A percentile compares a stretch with the other conserved stretches of the same genome.
These are phyloP conservation scores for Lordiphosa clarofinis DNA, from an alignment of 1,140 invertebrate species.

Conservation along the genomic window DNA sequence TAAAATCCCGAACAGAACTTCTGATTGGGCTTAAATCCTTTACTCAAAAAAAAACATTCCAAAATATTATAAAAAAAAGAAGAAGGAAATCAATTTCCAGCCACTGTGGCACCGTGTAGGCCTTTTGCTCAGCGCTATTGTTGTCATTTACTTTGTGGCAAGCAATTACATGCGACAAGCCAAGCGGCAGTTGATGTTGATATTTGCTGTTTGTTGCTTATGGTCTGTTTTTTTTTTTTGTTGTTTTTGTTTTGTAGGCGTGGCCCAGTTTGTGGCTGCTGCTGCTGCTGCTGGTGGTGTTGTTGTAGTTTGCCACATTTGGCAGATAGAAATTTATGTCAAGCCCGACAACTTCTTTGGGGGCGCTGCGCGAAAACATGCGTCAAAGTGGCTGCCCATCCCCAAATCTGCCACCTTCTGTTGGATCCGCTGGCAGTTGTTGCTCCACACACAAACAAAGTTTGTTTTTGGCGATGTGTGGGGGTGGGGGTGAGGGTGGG, in stretches of 20 bases:
- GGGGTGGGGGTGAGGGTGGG: not conserved
- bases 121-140: slow-evolving; percentile 47
- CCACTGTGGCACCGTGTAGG: slow-evolving; percentile 43
- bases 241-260: slow-evolving; percentile 54
- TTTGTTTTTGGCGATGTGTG: slow-evolving; percentile 18
- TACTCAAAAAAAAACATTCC: too few species aligned
- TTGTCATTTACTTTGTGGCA: slow-evolving; percentile 73
- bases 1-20: too few species aligned
- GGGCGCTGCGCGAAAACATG: slow-evolving; percentile 65
- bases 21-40: too few species aligned
- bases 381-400: slow-evolving; percentile 63
- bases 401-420: slow-evolving; percentile 23
- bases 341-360: slow-evolving; percentile 51
- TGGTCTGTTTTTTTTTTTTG: slow-evolving; percentile 18
- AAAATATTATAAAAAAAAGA: slow-evolving; percentile 4
- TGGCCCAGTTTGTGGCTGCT: slow-evolving; percentile 55
- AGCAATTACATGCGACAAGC: slow-evolving; percentile 72
- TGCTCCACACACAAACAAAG: slow-evolving; percentile 37
- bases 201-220: slow-evolving; percentile 50
- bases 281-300: slow-evolving; percentile 12
- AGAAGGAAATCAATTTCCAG: not conserved
- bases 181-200: slow-evolving; percentile 52
- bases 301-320: slow-evolving; percentile 68
- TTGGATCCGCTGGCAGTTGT: not conserved
- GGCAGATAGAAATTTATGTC: slow-evolving; percentile 67